Evolutionary conservation across 2,113 vertebrate genomes (phyloP).

Genomic region (Oriolus oriolus): DNA sequence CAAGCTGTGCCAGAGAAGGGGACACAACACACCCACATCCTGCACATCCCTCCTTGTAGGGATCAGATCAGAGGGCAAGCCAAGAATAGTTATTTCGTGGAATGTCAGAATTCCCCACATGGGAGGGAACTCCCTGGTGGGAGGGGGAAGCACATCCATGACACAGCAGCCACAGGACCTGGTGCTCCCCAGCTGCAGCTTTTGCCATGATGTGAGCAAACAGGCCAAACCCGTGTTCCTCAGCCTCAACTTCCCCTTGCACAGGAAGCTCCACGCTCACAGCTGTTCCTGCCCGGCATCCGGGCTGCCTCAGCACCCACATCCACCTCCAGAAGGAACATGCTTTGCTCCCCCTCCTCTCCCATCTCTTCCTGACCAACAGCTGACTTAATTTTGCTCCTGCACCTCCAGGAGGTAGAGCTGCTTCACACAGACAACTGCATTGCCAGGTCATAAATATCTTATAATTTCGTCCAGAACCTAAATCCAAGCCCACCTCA

Average conservation of each 20-base stretch:
- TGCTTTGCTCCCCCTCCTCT: background rate
- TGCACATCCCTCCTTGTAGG: background rate
- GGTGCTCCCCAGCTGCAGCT: background rate
- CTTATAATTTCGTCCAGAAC: background rate
- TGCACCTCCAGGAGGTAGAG: background rate
- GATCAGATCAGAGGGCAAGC: background rate
- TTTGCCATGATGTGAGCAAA: background rate
- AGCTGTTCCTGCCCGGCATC: background rate
- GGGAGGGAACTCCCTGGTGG: fast-evolving
- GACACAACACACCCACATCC: background rate
- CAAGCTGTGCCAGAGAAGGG: background rate
- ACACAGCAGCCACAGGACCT: background rate
- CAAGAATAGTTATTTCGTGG: background rate
- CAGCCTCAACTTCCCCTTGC: background rate
- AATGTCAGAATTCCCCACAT: background rate
- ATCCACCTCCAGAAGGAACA: background rate
- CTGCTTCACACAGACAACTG: background rate
- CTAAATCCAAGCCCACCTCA: background rate
- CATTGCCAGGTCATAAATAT: background rate
- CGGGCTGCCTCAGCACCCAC: fast-evolving
- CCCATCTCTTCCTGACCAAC: background rate
- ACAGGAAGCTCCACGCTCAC: fast-evolving
- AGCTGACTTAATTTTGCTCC: background rate
- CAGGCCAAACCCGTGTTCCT: background rate
- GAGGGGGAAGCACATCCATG: background rate